A percentile compares a stretch with the other conserved stretches of the same genome.
phyloP scores from a whole-genome alignment of 2,888 invertebrate species.

The Leucophenga montana region DNA sequence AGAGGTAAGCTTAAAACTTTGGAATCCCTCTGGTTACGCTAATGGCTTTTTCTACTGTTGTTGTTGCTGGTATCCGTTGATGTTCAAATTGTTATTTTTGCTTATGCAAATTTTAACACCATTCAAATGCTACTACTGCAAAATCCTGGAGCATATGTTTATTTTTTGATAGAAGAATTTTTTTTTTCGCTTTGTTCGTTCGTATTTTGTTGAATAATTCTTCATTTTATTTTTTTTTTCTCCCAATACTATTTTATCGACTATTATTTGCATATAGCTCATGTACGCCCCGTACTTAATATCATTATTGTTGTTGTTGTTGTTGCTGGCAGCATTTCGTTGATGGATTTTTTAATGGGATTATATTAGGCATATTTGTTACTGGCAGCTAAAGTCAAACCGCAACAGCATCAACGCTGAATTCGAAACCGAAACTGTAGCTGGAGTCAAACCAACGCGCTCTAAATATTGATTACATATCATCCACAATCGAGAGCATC shows the following conservation, averaged over 20 bases:
- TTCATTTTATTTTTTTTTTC: no score
- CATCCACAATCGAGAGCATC: no score
- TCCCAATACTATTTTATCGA: no score
- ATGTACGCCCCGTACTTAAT: background rate
- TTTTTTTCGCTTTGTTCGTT: background rate
- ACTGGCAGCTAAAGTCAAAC: conserved; percentile 31
- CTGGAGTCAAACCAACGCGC: no score
- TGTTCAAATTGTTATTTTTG: conserved; percentile 59
- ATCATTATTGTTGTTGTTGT: background rate
- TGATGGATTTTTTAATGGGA: conserved; percentile 60
- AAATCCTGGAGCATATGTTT: background rate
- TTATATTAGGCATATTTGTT: conserved; percentile 62
- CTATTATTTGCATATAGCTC: background rate
- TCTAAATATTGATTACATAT: no score
- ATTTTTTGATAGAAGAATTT: background rate
- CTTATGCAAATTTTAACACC: conserved; percentile 57
- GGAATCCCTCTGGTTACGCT: no score
- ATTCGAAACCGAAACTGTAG: no score
- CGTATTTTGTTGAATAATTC: no score
- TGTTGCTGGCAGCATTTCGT: conserved; percentile 51
- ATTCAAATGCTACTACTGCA: background rate
- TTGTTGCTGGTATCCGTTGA: conserved; percentile 41
- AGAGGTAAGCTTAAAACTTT: no score
- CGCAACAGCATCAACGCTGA: background rate
- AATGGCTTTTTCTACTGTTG: background rate